Evolutionary conservation across 2,113 vertebrate genomes (phyloP).

Genomic region (Anguilla rostrata): DNA sequence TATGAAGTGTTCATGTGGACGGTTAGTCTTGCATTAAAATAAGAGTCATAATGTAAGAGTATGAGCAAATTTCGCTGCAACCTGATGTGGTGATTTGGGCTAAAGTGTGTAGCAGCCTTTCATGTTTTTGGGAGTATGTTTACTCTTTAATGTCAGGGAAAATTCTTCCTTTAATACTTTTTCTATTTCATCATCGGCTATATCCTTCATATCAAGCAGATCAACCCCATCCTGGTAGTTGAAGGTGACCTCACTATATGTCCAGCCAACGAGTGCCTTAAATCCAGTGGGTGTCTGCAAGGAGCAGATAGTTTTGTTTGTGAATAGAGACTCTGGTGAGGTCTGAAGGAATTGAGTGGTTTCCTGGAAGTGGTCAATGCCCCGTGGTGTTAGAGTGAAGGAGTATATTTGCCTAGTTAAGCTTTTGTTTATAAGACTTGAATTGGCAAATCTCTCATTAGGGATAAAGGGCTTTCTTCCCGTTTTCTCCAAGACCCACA

Average conservation of each 20-base stretch:
- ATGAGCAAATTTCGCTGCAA: too few species aligned
- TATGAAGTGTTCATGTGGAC: too few species aligned
- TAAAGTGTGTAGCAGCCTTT: slow-evolving; percentile 28
- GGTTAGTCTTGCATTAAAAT: slow-evolving; percentile 16
- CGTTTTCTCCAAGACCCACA: slow-evolving; percentile 79
- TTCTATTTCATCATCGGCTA: slow-evolving; percentile 74
- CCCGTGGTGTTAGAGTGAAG: slow-evolving; percentile 71
- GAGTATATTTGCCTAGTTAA: slow-evolving; percentile 65
- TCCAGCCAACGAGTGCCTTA: slow-evolving; percentile 76
- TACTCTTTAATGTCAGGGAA: slow-evolving; percentile 65
- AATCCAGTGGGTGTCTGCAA: slow-evolving; percentile 76
- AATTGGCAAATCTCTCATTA: slow-evolving; percentile 68
- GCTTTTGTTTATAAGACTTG: slow-evolving; percentile 64
- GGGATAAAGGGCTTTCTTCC: slow-evolving; percentile 64
- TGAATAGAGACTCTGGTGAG: slow-evolving; percentile 72
- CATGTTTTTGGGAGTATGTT: slow-evolving; percentile 64
- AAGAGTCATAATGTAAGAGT: too few species aligned
- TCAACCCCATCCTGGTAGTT: slow-evolving; percentile 75
- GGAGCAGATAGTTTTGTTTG: slow-evolving; percentile 78
- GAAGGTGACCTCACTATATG: slow-evolving; percentile 72
- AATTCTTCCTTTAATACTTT: slow-evolving; percentile 74
- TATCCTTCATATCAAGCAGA: slow-evolving; percentile 65
- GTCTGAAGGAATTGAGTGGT: slow-evolving; percentile 64
- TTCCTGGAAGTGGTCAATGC: slow-evolving; percentile 66
- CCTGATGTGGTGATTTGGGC: too few species aligned